Evolutionary conservation across 1,140 invertebrate species (phyloP), one percentile per base, ranked within the genome.

Genomic region (Anoplolepis gracilipes): DNA sequence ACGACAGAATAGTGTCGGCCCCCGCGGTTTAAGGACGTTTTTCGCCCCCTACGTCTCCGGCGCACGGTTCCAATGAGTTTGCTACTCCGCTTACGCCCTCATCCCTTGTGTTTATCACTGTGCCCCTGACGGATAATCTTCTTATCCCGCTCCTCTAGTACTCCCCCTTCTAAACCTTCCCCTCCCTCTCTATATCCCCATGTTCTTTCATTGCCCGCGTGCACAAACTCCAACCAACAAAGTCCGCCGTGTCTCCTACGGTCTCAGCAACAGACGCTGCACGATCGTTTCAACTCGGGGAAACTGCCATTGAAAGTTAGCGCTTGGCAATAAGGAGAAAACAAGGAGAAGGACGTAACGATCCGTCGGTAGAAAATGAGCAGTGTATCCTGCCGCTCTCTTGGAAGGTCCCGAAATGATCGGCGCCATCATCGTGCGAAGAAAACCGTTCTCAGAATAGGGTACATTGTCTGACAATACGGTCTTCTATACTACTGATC

Each of bases 261-360:
- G 39, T 72, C 72, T 53, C 81, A 61, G 81, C 57, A 84, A 64
- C 81, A 84, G 70, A 84, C 81, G 70, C 59, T 61, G 70, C 70
- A 42, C 72, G 81, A 84, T 84, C 81, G 81, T 84, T 84, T 64
- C 81, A 84, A 76, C 81, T 69, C 30, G 22, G 28, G 57, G 72
- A 84, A 84, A 84, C 42, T 84, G 42, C 59, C 81, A 84, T 84
- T 84, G 81, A 84, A 84, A 84, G 81, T 84, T 84, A 76, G 81
- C 70, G 70, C 72, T 33, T 22, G 46, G 72, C 81, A 84, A 84
- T 84, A 84, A 84, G 72, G 81, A 61, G 81, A 76, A 76, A 84
- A 84, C 81, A 84, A 84, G 67, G 67, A 73, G 70, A 25, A 49
- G 36, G 81, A 84, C 57, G 33, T 84, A 84, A 84, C 81, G 72